Evolutionary conservation across 37 sponge, comb jelly and placozoan species (phyloP).

Genomic region (Mnemiopsis leidyi): DNA sequence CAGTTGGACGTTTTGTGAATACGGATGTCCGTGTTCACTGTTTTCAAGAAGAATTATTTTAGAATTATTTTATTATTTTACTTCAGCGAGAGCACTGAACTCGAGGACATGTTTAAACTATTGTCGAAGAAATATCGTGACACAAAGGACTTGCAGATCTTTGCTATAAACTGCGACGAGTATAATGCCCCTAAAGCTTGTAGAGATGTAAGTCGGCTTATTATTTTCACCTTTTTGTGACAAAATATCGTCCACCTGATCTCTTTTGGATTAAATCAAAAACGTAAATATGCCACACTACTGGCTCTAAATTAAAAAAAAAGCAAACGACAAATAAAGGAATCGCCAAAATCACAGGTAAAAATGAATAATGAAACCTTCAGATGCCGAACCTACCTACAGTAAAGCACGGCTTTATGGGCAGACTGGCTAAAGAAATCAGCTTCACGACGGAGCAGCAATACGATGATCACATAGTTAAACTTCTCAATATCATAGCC

Average conservation of each 20-base stretch:
- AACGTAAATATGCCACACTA: no score
- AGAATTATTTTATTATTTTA: neutral
- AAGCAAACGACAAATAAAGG: no score
- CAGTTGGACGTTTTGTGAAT: no score
- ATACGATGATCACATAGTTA: slow-evolving; percentile 7
- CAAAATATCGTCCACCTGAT: no score
- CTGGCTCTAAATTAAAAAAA: no score
- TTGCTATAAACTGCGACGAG: slow-evolving; percentile 34
- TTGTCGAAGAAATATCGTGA: slow-evolving; percentile 30
- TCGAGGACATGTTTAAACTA: slow-evolving; percentile 45
- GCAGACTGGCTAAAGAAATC: slow-evolving; percentile 17
- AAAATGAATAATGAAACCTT: no score
- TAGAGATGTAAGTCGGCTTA: neutral
- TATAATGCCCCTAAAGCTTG: slow-evolving; percentile 55
- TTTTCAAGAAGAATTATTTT: no score
- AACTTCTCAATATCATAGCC: slow-evolving; percentile 6
- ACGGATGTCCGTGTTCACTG: no score
- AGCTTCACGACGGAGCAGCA: slow-evolving; percentile 21
- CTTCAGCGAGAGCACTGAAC: slow-evolving; percentile 2
- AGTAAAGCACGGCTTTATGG: slow-evolving; percentile 54
- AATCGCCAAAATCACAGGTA: no score
- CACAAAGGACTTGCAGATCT: slow-evolving; percentile 44
- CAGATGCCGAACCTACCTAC: slow-evolving; percentile 17
- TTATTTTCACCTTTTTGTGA: neutral
- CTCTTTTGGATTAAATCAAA: no score